Percentiles rank a stretch among this genome's conserved stretches.
Conservation (phyloP, 2,888 invertebrate genomes). For the Noctuana brunneofusca region DNA sequence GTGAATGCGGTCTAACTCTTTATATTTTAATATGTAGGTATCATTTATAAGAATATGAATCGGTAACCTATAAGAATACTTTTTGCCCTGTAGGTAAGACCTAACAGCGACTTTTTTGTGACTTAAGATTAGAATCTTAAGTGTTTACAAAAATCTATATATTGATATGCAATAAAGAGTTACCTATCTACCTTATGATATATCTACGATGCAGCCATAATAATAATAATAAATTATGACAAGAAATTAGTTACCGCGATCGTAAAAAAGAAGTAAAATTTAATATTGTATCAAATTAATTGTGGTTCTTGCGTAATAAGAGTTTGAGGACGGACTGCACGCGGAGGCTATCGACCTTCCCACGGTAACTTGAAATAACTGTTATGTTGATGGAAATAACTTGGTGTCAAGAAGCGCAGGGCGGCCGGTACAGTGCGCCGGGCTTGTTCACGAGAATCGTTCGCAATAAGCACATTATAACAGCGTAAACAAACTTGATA, state of each 20-base stretch:
- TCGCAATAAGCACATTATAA: conserved; percentile 44
- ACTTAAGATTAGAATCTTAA: no score
- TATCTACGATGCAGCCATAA: not conserved
- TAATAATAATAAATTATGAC: not conserved
- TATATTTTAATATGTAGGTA: no score
- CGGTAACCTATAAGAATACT: no score
- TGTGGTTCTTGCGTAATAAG: conserved; percentile 67
- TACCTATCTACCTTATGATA: no score
- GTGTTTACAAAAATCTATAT: no score
- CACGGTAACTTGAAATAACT: conserved; percentile 78
- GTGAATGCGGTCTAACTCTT: no score
- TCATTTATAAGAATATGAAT: no score
- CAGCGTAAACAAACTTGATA: not conserved
- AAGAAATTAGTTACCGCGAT: not conserved
- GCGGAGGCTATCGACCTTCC: conserved; percentile 79
- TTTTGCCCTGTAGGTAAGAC: no score
- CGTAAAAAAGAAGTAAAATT: not conserved
- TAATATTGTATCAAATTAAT: conserved; percentile 42
- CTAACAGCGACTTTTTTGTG: no score
- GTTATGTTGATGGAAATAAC: conserved; percentile 80
- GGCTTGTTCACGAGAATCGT: conserved; percentile 58
- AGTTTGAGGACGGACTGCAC: conserved; percentile 60
- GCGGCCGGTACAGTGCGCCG: conserved; percentile 59
- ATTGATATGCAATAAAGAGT: no score
- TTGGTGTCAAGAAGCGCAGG: conserved; percentile 64